Conservation (phyloP, 2,888 invertebrate species). For the Ophraella communa region DNA sequence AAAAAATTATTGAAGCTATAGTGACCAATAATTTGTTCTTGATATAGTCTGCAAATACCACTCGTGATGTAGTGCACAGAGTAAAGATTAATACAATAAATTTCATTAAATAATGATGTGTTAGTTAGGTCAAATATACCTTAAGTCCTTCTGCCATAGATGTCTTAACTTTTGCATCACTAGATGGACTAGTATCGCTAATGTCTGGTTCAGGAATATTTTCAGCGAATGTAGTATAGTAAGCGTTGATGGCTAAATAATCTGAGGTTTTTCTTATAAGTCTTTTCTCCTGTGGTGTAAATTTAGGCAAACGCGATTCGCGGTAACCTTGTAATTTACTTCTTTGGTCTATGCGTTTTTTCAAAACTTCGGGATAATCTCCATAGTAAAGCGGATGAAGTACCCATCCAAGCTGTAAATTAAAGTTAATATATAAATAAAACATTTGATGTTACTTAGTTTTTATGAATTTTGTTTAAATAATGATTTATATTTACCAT, state of each 20-base stretch:
- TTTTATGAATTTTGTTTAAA: background rate
- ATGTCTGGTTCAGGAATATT: slow-evolving; percentile 6
- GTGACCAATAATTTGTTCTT: too few relatives aligned
- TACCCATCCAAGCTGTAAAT: slow-evolving; percentile 36
- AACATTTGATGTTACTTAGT: too few relatives aligned
- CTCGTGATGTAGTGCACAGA: too few relatives aligned
- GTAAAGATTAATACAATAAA: too few relatives aligned
- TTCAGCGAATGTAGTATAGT: slow-evolving; percentile 59
- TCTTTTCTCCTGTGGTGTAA: slow-evolving; percentile 66
- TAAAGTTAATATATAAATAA: background rate
- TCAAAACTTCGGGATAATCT: slow-evolving; percentile 72
- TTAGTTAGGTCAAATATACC: background rate
- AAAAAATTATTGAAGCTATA: too few relatives aligned
- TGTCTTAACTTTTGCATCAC: background rate
- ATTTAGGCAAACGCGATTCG: slow-evolving; percentile 69
- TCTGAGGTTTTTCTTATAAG: slow-evolving; percentile 70
- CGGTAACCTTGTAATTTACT: slow-evolving; percentile 66
- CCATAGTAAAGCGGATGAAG: slow-evolving; percentile 69
- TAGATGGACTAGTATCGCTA: background rate
- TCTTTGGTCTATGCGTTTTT: slow-evolving; percentile 63
- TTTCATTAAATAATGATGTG: background rate
- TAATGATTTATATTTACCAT: slow-evolving; percentile 15
- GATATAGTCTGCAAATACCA: too few relatives aligned
- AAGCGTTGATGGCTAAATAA: slow-evolving; percentile 78
- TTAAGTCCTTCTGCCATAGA: background rate